Evolutionary conservation across 1,140 invertebrate genomes (phyloP).

Genomic region (Drosophila elegans): DNA sequence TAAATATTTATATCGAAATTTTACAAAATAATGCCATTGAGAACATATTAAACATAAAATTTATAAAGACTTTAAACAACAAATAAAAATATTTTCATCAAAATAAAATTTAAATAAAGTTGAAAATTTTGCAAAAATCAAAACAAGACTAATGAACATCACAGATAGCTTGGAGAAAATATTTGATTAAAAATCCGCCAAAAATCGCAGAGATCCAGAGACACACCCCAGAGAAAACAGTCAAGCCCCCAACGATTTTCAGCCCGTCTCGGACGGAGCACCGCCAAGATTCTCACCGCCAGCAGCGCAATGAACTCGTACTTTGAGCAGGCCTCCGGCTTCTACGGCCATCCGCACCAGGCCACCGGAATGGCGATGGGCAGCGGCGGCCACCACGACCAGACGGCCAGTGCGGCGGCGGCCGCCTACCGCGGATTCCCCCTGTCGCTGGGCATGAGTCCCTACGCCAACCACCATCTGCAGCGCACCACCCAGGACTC

Average conservation of each 20-base stretch:
- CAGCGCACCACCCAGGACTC: constrained; percentile 93
- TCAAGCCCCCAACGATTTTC: constrained; percentile 56
- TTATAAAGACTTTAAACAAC: neutral
- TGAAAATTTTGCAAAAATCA: neutral
- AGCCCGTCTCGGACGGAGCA: constrained; percentile 52
- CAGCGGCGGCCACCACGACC: constrained; percentile 89
- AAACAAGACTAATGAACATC: constrained; percentile 19
- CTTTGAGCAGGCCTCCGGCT: constrained; percentile 95
- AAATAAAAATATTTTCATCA: neutral
- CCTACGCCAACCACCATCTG: constrained; percentile 93
- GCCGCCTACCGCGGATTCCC: constrained; percentile 93
- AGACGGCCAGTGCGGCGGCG: constrained; percentile 87
- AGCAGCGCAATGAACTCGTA: constrained; percentile 93
- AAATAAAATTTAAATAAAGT: neutral
- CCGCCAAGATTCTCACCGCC: constrained; percentile 85
- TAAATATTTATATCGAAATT: neutral
- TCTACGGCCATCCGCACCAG: constrained; percentile 95
- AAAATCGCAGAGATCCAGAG: neutral
- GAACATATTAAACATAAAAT: constrained; percentile 1
- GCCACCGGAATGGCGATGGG: constrained; percentile 86
- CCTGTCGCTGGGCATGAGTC: constrained; percentile 92
- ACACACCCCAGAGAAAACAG: constrained; percentile 5
- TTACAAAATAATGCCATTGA: neutral
- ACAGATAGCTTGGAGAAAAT: constrained; percentile 18
- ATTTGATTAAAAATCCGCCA: neutral